Evolutionary conservation across 30 jellyfish, hydroid and myxozoan genomes (phyloP), one percentile per base, ranked within the genome.

Genomic region (Hydractinia echinata): DNA sequence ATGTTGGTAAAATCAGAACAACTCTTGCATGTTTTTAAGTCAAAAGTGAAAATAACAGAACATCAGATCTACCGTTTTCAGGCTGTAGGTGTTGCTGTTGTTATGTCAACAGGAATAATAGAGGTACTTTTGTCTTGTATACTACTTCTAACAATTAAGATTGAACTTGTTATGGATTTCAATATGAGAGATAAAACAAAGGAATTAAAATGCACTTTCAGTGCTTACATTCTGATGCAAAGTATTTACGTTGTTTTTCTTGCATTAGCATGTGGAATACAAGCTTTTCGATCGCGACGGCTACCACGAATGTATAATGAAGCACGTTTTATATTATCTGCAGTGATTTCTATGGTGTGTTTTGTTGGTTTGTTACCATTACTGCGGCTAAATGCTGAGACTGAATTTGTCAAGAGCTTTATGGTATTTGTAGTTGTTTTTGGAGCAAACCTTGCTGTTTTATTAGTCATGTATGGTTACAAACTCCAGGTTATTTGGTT

Each of bases 271-370:
- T 80, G 87, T 48, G 87, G 81, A 10, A 67, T 80, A 6, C 87
- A 80, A 56, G 48, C 84, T 7, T 80, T 16, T 64, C 84, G 87
- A 11, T 62, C 74, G n/a, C 68, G 87, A 10, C 6, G 39, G 14
- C 20, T 80, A 66, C 87, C 87, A 20, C 55, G 86, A 54, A 80
- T 48, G 49, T 80, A 19, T 48, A 80, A 80, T 53, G 87, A 80
- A 80, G 87, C 87, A 19, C 73, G 66, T 8, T 66, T 51, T 16
- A 80, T 66, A 53, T 48, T 54, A 21, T 80, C 66, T 53, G 85
- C 84, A 39, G 60, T 80, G 87, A 30, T 80, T 61, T 15, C 87
- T 7, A 64, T 64, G 74, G 39, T 64, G 18, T 7, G 9, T 51
- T 64, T 44, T 64, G 74, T 64, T 64, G 74, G 10, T 7, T 64